Conservation (phyloP, 1,140 invertebrate species). For the Trachymyrmex cornetzi region DNA sequence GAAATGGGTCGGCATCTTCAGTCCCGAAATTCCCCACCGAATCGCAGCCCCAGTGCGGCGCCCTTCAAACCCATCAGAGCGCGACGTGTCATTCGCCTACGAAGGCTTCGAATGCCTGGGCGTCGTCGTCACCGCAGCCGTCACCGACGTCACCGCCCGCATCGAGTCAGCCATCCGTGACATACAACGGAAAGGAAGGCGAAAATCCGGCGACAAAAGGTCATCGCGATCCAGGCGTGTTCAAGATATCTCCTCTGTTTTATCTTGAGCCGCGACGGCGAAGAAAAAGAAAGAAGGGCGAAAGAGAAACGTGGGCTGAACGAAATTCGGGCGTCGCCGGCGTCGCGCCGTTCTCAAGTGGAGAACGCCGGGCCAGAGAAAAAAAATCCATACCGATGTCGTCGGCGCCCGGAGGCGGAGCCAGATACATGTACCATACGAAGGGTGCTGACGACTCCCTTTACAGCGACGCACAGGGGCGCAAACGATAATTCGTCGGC, state of each 20-base stretch:
- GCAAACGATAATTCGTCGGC: slow-evolving; percentile 83
- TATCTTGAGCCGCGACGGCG: slow-evolving; percentile 25
- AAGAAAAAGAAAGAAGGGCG: neutral
- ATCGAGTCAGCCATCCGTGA: slow-evolving; percentile 63
- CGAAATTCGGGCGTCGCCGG: slow-evolving; percentile 78
- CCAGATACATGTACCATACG: slow-evolving; percentile 65
- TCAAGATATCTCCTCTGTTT: slow-evolving; percentile 63
- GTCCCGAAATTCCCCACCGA: slow-evolving; percentile 44
- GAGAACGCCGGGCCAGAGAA: slow-evolving; percentile 68
- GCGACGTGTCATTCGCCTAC: slow-evolving; percentile 33
- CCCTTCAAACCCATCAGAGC: slow-evolving; percentile 64
- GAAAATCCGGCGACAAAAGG: slow-evolving; percentile 75
- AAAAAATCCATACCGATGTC: slow-evolving; percentile 77
- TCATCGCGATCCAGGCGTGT: slow-evolving; percentile 65
- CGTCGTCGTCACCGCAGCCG: slow-evolving; percentile 52
- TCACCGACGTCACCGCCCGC: slow-evolving; percentile 47
- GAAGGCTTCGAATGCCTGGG: slow-evolving; percentile 45
- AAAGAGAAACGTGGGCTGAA: slow-evolving; percentile 39
- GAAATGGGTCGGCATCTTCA: slow-evolving; percentile 34
- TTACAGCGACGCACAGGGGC: slow-evolving; percentile 78
- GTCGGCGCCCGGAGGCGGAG: slow-evolving; percentile 74
- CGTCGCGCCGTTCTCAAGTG: slow-evolving; percentile 83
- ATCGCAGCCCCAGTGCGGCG: slow-evolving; percentile 63
- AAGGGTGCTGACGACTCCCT: slow-evolving; percentile 70
- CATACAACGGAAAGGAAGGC: slow-evolving; percentile 65